Evolutionary conservation across 1,140 invertebrate species (phyloP), one percentile per base, ranked within the genome.

Genomic region (Andricus grossulariae): DNA sequence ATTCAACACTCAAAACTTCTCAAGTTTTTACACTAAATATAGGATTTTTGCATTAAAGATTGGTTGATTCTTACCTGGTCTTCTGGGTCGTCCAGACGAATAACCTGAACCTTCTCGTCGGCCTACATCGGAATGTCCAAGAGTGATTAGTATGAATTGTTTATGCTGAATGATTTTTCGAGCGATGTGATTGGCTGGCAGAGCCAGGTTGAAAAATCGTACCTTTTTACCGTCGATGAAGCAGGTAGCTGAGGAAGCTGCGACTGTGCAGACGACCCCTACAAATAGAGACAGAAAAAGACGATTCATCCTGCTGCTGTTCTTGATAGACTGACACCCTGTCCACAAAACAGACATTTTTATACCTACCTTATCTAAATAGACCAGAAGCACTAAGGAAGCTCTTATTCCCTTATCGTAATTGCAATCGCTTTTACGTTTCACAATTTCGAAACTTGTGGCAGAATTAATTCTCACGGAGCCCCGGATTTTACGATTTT

Each of bases 61-160:
- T 10, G 7, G 0, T 45, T 11, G 1, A 45, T 45, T 45, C 39
- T 45, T 45, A 45, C 39, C 39, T 45, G 4, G 39, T 45, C 39
- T 45, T 45, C 39, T 45, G 39, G 39, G 7, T 45, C 39, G 39
- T 45, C 39, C 39, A 45, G 39, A 7, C 39, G 76, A 25, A 77
- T 73, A 13, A 77, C 49, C 66, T 77, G 76, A 49, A 77, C 71
- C 4, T 77, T 71, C 49, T 49, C 50, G 6, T 72, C 51, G 70
- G 71, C 55, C 76, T 78, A 50, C 16, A 78, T 19, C 18, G 50
- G 54, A 74, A 74, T 45, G 51, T 55, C 74, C 50, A 74, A 71
- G 19, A 32, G 57, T 25, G 21, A 78, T 78, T 55, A 78, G 8
- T 73, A 70, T 8, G 49, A 74, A 71, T 15, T 66, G 57, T 70